Evolutionary conservation across 2,113 vertebrate species (phyloP), one percentile per base, ranked within the genome.

Genomic region (Zosterops lateralis): DNA sequence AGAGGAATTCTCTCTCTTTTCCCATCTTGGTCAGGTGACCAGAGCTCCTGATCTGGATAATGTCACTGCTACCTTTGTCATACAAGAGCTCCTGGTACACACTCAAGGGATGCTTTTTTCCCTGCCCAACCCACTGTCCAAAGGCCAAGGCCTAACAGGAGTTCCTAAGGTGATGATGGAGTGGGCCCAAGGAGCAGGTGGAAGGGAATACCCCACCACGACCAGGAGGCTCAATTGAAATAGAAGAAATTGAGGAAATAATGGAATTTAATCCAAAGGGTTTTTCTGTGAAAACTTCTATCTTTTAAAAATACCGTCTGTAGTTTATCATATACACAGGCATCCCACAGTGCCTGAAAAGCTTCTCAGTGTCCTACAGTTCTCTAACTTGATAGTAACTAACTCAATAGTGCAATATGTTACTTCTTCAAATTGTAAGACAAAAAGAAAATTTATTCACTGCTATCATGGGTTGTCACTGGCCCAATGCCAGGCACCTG

Each of bases 401-500:
- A 17, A 34, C 32, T 80, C 8, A 0, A 21, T 62, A 32, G 15
- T 25, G 6, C 34, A 66, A 45, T n/a, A 53, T 10, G 6, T 25
- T 48, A 12, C 4, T 0, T 28, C 10, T 93, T 86, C 47, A 70
- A 77, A 56, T 7, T 60, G 1, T 22, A 67, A 64, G 32, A 54
- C 0, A 1, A 42, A 53, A 79, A 61, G 4, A 6, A 57, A 68
- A 53, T 58, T 62, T 61, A 17, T 60, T 65, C 31, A 28, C 8
- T 36, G 36, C 15, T 60, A 15, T n/a, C 14, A 4, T 29, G 9
- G 7, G 14, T 29, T n/a, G 24, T 17, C 24, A 18, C 34, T 68
- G 78, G 17, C 12, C 18, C 0, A 0, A 34, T 42, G 15, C 36
- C 24, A 60, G 18, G 34, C 34, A 50, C 9, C 11, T 3, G 3